Conservation (phyloP, 92 coral and sea anemone genomes). For the Pocillopora grandis region DNA sequence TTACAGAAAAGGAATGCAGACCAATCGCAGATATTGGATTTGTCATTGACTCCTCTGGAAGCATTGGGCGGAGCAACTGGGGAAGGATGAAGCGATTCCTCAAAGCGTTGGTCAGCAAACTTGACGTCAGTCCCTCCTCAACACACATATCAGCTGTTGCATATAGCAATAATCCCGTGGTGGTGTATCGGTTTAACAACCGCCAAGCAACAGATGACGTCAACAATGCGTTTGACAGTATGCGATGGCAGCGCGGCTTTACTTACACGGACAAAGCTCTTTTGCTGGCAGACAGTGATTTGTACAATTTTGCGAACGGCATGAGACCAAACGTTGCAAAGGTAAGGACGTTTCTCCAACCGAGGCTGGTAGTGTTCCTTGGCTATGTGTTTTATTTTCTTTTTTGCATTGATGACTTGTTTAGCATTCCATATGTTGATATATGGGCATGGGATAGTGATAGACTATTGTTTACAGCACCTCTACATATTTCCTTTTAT, state of each 20-base stretch:
- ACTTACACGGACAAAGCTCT: conserved; percentile 43
- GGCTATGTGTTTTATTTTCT: background rate
- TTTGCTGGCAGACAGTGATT: conserved; percentile 33
- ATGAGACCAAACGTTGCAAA: conserved; percentile 39
- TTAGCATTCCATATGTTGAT: too few species aligned
- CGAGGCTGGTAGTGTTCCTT: background rate
- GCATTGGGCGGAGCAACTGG: conserved; percentile 69
- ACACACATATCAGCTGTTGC: conserved; percentile 67
- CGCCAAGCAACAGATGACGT: conserved; percentile 23
- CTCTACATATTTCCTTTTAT: too few species aligned
- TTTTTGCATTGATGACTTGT: too few species aligned
- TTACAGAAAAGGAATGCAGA: conserved; percentile 48
- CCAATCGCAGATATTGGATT: conserved; percentile 64
- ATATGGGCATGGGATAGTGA: too few species aligned
- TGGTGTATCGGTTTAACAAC: conserved; percentile 54
- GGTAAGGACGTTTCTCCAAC: conserved; percentile 2
- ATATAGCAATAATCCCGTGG: conserved; percentile 58
- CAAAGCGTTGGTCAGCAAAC: conserved; percentile 45
- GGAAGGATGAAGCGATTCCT: conserved; percentile 64
- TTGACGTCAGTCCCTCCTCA: conserved; percentile 59
- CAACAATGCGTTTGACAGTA: conserved; percentile 12
- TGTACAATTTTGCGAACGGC: conserved; percentile 25
- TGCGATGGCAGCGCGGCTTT: conserved; percentile 44
- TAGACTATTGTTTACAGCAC: too few species aligned
- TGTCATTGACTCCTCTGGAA: conserved; percentile 73